These are phyloP conservation scores for Nesoenas mayeri DNA, from an alignment of 2,113 vertebrate genomes.

Conservation along the genomic window DNA sequence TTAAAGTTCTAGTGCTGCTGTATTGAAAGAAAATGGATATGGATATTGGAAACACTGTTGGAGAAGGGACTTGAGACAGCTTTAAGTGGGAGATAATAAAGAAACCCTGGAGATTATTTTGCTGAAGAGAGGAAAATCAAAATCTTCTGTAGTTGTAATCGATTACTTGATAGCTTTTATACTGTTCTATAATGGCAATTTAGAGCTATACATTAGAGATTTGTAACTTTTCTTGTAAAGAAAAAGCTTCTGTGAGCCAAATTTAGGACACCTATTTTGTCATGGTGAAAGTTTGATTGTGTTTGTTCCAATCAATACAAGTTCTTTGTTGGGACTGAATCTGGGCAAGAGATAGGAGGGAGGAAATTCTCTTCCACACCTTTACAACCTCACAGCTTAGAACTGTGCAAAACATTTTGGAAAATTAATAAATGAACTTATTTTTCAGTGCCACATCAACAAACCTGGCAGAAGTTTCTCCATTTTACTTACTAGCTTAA, in stretches of 20 bases:
- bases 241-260: neutral
- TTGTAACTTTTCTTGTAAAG: neutral
- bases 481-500: neutral
- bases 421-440: neutral
- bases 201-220: neutral
- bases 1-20: neutral
- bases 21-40: neutral
- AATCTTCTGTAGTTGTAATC: neutral
- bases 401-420: neutral
- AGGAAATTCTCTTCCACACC: neutral
- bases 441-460: neutral
- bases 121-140: neutral
- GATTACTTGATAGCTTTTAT: neutral
- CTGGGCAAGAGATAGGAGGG: neutral
- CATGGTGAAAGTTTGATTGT: neutral
- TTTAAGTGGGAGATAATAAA: neutral
- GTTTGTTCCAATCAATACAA: neutral
- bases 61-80: neutral
- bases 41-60: neutral
- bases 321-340: neutral
- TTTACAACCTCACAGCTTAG: neutral
- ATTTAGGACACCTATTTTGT: neutral
- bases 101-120: neutral
- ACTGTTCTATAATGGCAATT: neutral
- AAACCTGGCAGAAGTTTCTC: neutral